Conservation (phyloP, 2,888 invertebrate genomes). For the Trissoscelio sp. region DNA sequence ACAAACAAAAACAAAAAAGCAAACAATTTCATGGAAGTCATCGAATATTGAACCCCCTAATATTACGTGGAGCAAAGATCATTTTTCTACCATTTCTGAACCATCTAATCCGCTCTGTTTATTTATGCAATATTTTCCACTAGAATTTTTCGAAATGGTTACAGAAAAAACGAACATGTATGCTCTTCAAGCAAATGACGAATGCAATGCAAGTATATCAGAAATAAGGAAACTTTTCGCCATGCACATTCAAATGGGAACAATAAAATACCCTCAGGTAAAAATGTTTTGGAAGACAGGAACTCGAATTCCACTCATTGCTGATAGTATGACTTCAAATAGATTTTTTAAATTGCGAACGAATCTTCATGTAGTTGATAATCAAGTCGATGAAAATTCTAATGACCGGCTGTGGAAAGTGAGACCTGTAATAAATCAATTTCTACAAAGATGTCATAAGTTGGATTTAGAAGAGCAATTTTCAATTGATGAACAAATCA, state of each 20-base stretch:
- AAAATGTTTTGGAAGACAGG: conserved; percentile 13
- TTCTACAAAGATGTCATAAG: neutral
- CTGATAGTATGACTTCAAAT: neutral
- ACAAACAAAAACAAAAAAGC: neutral
- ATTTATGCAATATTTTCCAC: neutral
- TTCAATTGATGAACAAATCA: conserved; percentile 72
- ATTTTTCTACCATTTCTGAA: neutral
- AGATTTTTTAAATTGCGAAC: conserved; percentile 1
- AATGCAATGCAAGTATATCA: neutral
- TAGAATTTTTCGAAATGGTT: conserved; percentile 2
- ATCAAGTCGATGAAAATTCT: neutral
- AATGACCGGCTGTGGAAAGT: conserved; percentile 14
- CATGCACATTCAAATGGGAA: conserved; percentile 9
- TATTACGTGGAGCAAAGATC: neutral
- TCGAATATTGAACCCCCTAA: neutral
- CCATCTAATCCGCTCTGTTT: neutral
- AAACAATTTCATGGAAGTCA: conserved; percentile 1
- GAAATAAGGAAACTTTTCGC: conserved; percentile 9
- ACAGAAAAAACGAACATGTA: conserved; percentile 4
- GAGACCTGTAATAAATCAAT: neutral
- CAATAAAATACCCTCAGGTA: neutral
- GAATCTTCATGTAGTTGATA: conserved; percentile 8
- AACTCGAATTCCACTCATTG: neutral
- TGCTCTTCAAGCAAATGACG: neutral
- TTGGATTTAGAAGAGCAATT: conserved; percentile 13